These are phyloP conservation scores for Bos indicus DNA, from an alignment of 2,113 vertebrate genomes.

Conservation along the genomic window DNA sequence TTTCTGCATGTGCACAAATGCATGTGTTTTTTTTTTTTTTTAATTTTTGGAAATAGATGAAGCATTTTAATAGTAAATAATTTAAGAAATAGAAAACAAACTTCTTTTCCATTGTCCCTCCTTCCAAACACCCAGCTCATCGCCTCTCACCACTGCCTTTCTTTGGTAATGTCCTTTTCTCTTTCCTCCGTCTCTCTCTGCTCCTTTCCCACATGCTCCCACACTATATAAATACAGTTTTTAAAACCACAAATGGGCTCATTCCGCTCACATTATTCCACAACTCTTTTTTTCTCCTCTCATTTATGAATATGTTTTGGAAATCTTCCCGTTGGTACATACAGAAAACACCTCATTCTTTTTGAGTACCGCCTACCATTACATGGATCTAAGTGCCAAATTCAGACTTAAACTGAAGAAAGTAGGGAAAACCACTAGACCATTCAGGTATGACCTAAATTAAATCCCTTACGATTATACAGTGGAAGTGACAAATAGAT, in stretches of 20 bases:
- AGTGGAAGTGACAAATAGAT: neutral
- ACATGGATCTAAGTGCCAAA: neutral
- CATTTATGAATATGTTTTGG: neutral
- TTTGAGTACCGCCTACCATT: neutral
- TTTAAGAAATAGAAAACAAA: neutral
- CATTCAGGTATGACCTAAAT: neutral
- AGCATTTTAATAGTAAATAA: neutral
- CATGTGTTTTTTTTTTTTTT: neutral
- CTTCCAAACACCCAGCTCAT: neutral
- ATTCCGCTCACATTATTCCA: neutral
- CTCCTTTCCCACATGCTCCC: neutral
- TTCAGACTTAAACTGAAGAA: neutral
- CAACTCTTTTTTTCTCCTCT: neutral
- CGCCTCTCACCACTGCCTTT: neutral
- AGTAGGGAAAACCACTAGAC: neutral
- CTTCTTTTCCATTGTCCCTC: neutral
- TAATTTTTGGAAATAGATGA: neutral
- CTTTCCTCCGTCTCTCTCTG: neutral
- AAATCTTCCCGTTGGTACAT: neutral
- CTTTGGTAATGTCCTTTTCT: neutral
- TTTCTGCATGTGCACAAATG: neutral
- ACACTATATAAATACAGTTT: neutral
- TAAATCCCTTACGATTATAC: neutral
- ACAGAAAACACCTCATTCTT: neutral
- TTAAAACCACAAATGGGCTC: neutral